These are phyloP conservation scores for Pseudochirops corinnae DNA, from an alignment of 2,797 vertebrate species.

Conservation along the genomic window DNA sequence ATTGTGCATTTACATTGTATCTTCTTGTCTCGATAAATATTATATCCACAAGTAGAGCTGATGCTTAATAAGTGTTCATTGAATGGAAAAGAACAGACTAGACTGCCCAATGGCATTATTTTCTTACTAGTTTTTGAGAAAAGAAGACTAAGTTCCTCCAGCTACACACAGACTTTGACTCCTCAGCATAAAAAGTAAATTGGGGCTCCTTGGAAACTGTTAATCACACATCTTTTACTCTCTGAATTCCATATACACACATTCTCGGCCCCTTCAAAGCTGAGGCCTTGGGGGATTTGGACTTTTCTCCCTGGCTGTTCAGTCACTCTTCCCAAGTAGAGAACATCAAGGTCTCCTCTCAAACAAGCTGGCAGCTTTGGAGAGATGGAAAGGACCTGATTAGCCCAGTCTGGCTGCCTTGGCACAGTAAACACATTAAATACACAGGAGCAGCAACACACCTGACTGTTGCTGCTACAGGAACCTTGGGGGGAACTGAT, in stretches of 20 bases:
- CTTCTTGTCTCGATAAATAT: neutral
- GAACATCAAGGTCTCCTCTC: constrained; percentile 29
- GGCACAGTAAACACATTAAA: constrained; percentile 34
- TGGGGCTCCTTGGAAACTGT: neutral
- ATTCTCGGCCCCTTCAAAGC: neutral
- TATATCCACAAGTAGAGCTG: neutral
- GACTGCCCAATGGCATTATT: neutral
- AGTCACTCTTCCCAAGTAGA: constrained; percentile 37
- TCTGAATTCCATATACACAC: neutral
- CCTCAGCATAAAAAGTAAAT: neutral
- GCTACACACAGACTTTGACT: neutral
- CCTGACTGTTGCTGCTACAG: neutral
- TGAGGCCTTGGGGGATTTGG: neutral
- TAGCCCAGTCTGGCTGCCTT: constrained; percentile 35
- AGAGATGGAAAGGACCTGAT: neutral
- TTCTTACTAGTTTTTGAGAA: neutral
- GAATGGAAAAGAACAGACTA: neutral
- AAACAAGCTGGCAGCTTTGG: neutral
- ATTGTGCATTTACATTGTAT: neutral
- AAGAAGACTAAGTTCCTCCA: neutral
- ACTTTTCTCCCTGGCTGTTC: neutral
- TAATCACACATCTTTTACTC: neutral
- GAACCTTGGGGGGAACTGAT: neutral
- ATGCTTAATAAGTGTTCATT: neutral
- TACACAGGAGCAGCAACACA: neutral